Conservation (phyloP, 2,888 invertebrate species). For the Synergus japonicus region DNA sequence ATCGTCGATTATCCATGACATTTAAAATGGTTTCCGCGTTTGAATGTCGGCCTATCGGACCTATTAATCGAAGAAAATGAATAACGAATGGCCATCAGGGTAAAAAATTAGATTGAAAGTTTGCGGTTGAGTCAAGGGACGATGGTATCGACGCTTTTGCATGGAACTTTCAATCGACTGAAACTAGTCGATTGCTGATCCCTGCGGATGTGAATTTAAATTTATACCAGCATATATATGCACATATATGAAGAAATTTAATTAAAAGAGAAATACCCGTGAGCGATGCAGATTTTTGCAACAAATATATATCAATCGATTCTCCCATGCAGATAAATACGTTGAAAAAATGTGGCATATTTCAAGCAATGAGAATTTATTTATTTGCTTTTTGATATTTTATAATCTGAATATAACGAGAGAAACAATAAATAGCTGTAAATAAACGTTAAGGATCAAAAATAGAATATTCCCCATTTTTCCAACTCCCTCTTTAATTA, state of each 20-base stretch:
- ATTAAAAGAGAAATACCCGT: neutral
- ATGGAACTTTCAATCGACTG: conserved; percentile 23
- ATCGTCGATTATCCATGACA: neutral
- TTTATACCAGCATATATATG: neutral
- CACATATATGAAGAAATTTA: neutral
- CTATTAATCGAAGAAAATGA: conserved; percentile 25
- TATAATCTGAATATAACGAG: no score
- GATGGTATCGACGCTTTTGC: conserved; percentile 11
- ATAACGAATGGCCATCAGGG: conserved; percentile 17
- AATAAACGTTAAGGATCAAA: no score
- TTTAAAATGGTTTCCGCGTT: neutral
- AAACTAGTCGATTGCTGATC: conserved; percentile 15
- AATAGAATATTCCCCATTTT: neutral
- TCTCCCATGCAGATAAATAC: neutral
- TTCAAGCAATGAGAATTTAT: neutral
- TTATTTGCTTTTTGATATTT: neutral
- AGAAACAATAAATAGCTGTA: no score
- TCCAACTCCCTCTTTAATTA: no score
- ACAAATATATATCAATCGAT: neutral
- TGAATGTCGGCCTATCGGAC: neutral
- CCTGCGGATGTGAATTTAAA: neutral
- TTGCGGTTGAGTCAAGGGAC: neutral
- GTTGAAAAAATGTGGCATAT: neutral
- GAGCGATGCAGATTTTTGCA: neutral
- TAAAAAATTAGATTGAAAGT: conserved; percentile 28